Conservation (phyloP, 2,113 vertebrate species). For the Pao palembangensis region DNA sequence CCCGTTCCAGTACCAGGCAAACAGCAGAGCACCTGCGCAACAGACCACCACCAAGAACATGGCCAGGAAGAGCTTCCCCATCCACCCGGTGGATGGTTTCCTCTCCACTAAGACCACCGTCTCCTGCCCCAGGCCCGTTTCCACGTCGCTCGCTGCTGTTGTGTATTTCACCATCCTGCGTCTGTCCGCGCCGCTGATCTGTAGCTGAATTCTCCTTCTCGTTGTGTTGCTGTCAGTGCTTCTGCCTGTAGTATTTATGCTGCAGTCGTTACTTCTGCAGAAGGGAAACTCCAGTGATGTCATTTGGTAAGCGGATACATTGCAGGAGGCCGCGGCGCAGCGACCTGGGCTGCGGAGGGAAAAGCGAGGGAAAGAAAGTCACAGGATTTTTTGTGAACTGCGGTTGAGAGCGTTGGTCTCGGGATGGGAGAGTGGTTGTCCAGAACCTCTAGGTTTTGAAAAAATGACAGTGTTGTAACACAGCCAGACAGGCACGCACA, state of each 20-base stretch:
- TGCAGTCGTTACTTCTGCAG: constrained; percentile 20
- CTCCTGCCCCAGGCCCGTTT: constrained; percentile 38
- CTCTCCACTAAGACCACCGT: constrained; percentile 48
- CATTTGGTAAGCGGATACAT: constrained; percentile 59
- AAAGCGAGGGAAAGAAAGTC: constrained; percentile 51
- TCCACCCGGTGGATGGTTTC: constrained; percentile 39
- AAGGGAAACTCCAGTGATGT: constrained; percentile 80
- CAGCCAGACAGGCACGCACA: constrained; percentile 6
- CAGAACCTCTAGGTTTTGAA: constrained; percentile 9
- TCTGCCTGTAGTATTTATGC: constrained; percentile 67
- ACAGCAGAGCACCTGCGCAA: constrained; percentile 36
- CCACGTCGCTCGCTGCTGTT: constrained; percentile 48
- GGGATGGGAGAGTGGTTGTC: constrained; percentile 41
- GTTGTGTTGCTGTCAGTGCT: constrained; percentile 36
- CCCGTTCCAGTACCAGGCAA: constrained; percentile 37
- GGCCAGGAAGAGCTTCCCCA: constrained; percentile 42
- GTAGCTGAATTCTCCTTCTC: constrained; percentile 20
- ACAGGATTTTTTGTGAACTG: constrained; percentile 32
- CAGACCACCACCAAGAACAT: constrained; percentile 41
- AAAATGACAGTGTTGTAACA: constrained; percentile 8
- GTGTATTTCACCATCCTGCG: constrained; percentile 62
- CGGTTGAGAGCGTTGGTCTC: constrained; percentile 33
- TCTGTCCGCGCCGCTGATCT: too few relatives aligned
- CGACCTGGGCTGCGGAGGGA: constrained; percentile 25
- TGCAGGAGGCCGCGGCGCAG: constrained; percentile 22